A percentile compares a stretch with the other conserved stretches of the same genome.
These are phyloP conservation scores for Aculops lycopersici DNA, from an alignment of 1,140 invertebrate genomes.

Conservation along the genomic window DNA sequence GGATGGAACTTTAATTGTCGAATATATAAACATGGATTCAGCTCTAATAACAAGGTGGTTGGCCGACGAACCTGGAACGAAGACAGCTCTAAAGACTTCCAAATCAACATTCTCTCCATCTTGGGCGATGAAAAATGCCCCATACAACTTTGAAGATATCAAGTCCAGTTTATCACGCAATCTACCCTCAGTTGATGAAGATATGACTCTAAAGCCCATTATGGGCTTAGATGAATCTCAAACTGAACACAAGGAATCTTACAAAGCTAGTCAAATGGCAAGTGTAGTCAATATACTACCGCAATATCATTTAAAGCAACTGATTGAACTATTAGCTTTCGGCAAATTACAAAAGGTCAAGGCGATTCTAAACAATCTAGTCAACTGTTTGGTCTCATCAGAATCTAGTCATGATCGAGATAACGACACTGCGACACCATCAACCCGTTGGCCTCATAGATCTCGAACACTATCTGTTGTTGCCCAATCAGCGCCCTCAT, in stretches of 20 bases:
- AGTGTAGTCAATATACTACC: conserved; percentile 62
- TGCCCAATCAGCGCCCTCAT: conserved; percentile 10
- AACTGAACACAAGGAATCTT: conserved; percentile 29
- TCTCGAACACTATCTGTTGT: conserved; percentile 39
- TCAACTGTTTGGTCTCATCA: conserved; percentile 21
- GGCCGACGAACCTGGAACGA: background rate
- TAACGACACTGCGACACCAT: conserved; percentile 5
- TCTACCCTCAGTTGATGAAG: background rate
- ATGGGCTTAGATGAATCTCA: background rate
- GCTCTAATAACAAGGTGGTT: background rate
- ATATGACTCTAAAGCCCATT: background rate
- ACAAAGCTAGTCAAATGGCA: conserved; percentile 77
- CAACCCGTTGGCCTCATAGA: conserved; percentile 14
- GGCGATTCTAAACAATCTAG: conserved; percentile 79
- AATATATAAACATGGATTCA: background rate
- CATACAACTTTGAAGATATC: too few relatives aligned
- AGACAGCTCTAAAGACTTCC: background rate
- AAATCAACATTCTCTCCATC: too few relatives aligned
- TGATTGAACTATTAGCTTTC: conserved; percentile 92
- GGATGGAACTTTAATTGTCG: conserved; percentile 82
- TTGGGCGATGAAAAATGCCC: too few relatives aligned
- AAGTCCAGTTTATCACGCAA: background rate
- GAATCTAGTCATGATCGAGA: conserved; percentile 3
- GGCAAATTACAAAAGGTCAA: conserved; percentile 91
- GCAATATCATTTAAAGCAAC: conserved; percentile 91